These are phyloP conservation scores for Prorops nasuta DNA, from an alignment of 1,140 invertebrate species.

Conservation along the genomic window DNA sequence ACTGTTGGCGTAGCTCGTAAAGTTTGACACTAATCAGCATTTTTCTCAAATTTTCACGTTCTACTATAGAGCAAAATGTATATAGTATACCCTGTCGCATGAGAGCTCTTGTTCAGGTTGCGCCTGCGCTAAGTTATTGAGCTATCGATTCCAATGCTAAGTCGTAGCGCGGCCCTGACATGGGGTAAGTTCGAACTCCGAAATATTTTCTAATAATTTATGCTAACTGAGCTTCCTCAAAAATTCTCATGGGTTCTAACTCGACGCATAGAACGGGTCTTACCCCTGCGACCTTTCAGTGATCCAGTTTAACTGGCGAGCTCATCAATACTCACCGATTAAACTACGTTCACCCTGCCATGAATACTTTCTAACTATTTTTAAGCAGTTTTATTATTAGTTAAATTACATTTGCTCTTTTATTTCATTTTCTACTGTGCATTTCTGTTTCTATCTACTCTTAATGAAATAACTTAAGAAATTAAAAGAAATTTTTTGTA, in stretches of 20 bases:
- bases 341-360: too few species aligned
- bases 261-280: too few species aligned
- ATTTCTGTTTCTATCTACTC: background rate
- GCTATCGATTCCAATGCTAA: constrained; percentile 30
- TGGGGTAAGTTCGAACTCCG: constrained; percentile 48
- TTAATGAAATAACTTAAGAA: background rate
- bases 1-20: too few species aligned
- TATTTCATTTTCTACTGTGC: background rate
- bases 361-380: too few species aligned
- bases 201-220: constrained; percentile 21
- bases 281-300: too few species aligned
- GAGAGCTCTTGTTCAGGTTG: constrained; percentile 1
- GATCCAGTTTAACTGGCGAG: too few species aligned
- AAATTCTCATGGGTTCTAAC: background rate
- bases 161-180: constrained; percentile 37
- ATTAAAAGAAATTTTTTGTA: background rate
- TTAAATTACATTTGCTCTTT: too few species aligned
- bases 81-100: constrained; percentile 22
- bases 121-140: constrained; percentile 47
- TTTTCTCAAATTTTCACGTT: constrained; percentile 24
- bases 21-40: too few species aligned
- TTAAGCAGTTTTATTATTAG: too few species aligned
- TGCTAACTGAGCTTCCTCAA: background rate
- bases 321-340: too few species aligned
- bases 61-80: background rate